Conservation (phyloP, 2,888 invertebrate species). For the Eumacrocentrus americanus region DNA sequence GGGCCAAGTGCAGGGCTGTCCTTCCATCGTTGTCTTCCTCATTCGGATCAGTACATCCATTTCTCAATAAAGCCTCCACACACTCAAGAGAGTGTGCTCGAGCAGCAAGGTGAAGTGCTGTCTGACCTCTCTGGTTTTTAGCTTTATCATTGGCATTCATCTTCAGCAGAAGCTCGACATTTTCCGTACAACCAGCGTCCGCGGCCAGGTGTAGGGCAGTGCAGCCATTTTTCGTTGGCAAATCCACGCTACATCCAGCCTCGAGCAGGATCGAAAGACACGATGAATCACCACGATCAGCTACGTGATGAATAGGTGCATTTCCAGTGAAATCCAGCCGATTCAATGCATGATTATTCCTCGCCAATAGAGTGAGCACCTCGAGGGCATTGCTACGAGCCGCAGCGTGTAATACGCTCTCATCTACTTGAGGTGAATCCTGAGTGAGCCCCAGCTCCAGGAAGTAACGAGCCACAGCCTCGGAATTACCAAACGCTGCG, state of each 20-base stretch:
- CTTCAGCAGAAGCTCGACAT: slow-evolving; percentile 75
- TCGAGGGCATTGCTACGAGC: slow-evolving; percentile 84
- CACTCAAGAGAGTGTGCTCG: slow-evolving; percentile 81
- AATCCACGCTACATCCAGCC: slow-evolving; percentile 74
- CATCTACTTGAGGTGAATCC: slow-evolving; percentile 71
- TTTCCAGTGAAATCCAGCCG: slow-evolving; percentile 77
- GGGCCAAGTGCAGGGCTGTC: slow-evolving; percentile 82
- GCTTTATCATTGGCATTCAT: slow-evolving; percentile 78
- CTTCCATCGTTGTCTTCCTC: slow-evolving; percentile 81
- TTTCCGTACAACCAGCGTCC: slow-evolving; percentile 84
- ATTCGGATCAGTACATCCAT: slow-evolving; percentile 79
- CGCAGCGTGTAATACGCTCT: slow-evolving; percentile 83
- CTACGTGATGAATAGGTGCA: slow-evolving; percentile 81
- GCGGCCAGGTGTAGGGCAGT: slow-evolving; percentile 86
- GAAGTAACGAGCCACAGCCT: slow-evolving; percentile 79
- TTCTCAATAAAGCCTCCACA: slow-evolving; percentile 76
- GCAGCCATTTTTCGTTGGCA: slow-evolving; percentile 75
- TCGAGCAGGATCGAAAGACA: slow-evolving; percentile 78
- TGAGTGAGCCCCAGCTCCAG: slow-evolving; percentile 74
- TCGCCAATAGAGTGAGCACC: slow-evolving; percentile 77
- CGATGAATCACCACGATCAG: slow-evolving; percentile 78
- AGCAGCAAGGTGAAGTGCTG: slow-evolving; percentile 84
- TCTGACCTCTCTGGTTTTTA: slow-evolving; percentile 80
- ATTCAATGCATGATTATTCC: slow-evolving; percentile 78
- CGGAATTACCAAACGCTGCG: slow-evolving; percentile 86